Conservation (phyloP, 92 coral and sea anemone genomes). For the Epizoanthus ramosus region DNA sequence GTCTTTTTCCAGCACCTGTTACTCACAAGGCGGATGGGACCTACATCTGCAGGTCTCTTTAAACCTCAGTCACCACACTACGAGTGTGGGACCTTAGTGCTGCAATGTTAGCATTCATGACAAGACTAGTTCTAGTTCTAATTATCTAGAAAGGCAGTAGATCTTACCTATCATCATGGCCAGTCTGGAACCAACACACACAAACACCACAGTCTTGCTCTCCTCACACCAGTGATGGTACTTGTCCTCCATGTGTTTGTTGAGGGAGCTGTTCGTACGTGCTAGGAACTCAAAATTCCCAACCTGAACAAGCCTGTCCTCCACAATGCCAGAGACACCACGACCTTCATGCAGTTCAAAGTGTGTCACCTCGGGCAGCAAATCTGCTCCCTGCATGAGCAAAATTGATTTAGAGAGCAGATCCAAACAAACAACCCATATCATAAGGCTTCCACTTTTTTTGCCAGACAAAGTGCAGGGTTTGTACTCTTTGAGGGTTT, state of each 20-base stretch:
- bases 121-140: too few relatives aligned
- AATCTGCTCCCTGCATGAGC: constrained; percentile 6
- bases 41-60: too few relatives aligned
- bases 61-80: too few relatives aligned
- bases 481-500: too few relatives aligned
- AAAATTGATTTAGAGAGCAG: too few relatives aligned
- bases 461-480: too few relatives aligned
- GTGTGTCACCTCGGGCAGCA: constrained; percentile 83
- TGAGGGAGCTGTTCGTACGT: constrained; percentile 51
- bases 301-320: constrained; percentile 76
- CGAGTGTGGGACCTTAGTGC: too few relatives aligned
- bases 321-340: constrained; percentile 87
- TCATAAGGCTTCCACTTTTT: too few relatives aligned
- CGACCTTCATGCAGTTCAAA: constrained; percentile 90
- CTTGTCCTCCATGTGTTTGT: constrained; percentile 57
- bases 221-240: constrained; percentile 78
- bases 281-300: constrained; percentile 81
- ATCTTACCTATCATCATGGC: constrained; percentile 75
- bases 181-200: constrained; percentile 75
- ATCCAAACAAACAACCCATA: too few relatives aligned
- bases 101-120: too few relatives aligned
- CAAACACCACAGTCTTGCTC: constrained; percentile 96
- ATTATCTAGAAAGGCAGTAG: neutral
- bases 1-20: too few relatives aligned
- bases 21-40: too few relatives aligned